phyloP scores from a whole-genome alignment of 2,797 vertebrate species.

The Geotrypetes seraphini region DNA sequence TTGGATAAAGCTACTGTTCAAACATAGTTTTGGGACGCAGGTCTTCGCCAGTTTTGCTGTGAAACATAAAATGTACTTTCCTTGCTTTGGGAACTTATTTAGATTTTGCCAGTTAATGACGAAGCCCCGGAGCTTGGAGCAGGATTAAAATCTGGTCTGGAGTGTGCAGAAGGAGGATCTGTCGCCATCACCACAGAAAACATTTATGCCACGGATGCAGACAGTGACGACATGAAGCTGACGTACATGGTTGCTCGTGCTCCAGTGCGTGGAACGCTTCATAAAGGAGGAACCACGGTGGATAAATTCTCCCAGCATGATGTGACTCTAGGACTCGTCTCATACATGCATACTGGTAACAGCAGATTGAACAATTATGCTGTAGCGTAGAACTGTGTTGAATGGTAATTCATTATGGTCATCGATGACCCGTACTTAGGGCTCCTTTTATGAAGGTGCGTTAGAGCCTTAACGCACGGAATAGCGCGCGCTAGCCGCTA shows the following conservation, averaged over 20 bases:
- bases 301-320: slow-evolving; percentile 60
- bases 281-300: slow-evolving; percentile 33
- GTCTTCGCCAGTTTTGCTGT: too few relatives aligned
- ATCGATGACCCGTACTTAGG: too few relatives aligned
- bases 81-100: too few relatives aligned
- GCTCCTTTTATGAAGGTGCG: too few relatives aligned
- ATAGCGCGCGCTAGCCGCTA: too few relatives aligned
- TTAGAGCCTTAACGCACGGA: too few relatives aligned
- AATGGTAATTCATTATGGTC: too few relatives aligned
- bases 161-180: slow-evolving; percentile 37
- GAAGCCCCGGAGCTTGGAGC: slow-evolving; percentile 43
- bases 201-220: slow-evolving; percentile 45
- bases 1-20: too few relatives aligned
- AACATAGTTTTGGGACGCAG: too few relatives aligned
- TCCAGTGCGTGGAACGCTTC: slow-evolving; percentile 35
- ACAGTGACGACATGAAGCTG: slow-evolving; percentile 47
- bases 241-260: slow-evolving; percentile 43
- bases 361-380: too few relatives aligned
- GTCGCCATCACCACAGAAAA: slow-evolving; percentile 43
- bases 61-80: too few relatives aligned
- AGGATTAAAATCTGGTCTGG: slow-evolving; percentile 35
- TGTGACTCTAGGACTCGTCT: slow-evolving; percentile 49
- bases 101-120: slow-evolving; percentile 51
- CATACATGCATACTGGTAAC: slow-evolving; percentile 50
- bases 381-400: too few relatives aligned